Percentiles rank a stretch among this genome's conserved stretches.
Evolutionary conservation across 2,888 invertebrate species (phyloP).

Genomic region (Margaritifera margaritifera): DNA sequence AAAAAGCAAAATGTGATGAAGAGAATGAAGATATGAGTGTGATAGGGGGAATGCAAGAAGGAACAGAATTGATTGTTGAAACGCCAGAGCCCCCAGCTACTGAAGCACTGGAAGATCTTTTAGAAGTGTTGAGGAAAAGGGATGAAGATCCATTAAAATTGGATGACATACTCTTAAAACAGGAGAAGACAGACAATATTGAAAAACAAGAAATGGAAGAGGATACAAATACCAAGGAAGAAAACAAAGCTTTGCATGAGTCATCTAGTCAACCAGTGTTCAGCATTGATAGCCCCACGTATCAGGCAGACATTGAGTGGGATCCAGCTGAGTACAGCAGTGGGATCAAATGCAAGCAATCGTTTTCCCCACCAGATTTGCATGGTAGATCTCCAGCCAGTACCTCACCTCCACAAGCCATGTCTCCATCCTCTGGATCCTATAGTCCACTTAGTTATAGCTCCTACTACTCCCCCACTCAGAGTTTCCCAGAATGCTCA

Average conservation of each 20-base stretch:
- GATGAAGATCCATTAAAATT: neutral
- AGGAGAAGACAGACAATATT: neutral
- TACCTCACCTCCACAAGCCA: neutral
- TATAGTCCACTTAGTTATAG: slow-evolving; percentile 62
- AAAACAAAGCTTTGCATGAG: neutral
- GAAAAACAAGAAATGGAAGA: neutral
- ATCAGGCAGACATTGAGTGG: slow-evolving; percentile 50
- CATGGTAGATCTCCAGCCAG: neutral
- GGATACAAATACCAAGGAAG: neutral
- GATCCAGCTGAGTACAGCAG: slow-evolving; percentile 43
- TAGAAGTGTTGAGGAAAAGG: neutral
- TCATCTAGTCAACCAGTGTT: slow-evolving; percentile 23
- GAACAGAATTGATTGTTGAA: slow-evolving; percentile 2
- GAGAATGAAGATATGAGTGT: neutral
- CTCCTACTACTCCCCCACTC: slow-evolving; percentile 50
- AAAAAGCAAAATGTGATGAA: neutral
- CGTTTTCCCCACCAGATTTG: slow-evolving; percentile 28
- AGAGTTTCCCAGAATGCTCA: slow-evolving; percentile 31
- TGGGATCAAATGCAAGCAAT: slow-evolving; percentile 51
- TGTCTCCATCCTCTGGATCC: slow-evolving; percentile 10
- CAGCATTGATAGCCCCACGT: slow-evolving; percentile 68
- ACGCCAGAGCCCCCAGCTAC: no score
- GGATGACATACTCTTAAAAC: neutral
- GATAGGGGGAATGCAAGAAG: slow-evolving; percentile 2
- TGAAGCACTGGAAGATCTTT: neutral